A percentile compares a stretch with the other conserved stretches of the same genome.
Evolutionary conservation across 2,113 vertebrate genomes (phyloP).

Genomic region (Phocoena sinus): DNA sequence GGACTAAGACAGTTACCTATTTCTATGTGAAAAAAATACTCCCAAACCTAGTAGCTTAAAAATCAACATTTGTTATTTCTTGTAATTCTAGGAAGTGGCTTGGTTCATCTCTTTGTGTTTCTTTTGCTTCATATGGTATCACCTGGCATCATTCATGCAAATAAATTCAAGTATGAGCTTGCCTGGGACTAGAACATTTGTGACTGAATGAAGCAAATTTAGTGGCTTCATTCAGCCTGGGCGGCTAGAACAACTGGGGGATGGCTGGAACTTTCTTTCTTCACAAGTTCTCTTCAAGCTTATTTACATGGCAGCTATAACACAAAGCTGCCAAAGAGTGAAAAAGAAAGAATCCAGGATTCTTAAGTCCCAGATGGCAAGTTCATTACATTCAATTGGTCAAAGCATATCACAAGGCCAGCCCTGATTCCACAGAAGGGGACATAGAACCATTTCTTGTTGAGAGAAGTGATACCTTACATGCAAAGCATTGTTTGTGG

Average conservation of each 20-base stretch:
- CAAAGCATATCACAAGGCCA: neutral
- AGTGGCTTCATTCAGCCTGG: neutral
- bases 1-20: neutral
- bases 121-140: neutral
- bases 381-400: neutral
- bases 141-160: neutral
- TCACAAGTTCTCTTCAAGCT: neutral
- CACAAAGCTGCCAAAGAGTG: neutral
- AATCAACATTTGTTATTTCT: neutral
- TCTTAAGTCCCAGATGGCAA: neutral
- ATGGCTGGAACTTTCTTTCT: neutral
- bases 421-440: neutral
- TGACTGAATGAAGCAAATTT: neutral
- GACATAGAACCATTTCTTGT: neutral
- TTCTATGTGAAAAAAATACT: neutral
- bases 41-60: neutral
- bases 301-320: neutral
- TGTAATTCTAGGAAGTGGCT: neutral
- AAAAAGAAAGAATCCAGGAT: neutral
- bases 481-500: neutral
- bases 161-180: neutral
- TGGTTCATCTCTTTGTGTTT: neutral
- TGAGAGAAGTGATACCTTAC: neutral
- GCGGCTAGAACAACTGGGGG: neutral
- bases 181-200: neutral